These are phyloP conservation scores for Porites lutea DNA, from an alignment of 64 coral and sea anemone species.

Conservation along the genomic window DNA sequence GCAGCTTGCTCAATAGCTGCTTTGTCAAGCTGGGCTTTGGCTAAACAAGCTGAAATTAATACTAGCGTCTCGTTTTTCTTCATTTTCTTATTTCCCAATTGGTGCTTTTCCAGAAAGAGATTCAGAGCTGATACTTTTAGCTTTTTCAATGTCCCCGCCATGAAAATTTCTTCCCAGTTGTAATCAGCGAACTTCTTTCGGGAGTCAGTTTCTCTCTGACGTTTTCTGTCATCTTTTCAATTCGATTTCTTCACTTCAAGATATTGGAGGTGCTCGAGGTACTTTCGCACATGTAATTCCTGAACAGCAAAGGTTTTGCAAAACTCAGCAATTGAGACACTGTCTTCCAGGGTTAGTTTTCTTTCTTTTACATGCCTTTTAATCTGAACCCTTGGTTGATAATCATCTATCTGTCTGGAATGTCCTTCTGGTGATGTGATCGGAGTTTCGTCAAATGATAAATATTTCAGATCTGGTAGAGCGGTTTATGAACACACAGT, in stretches of 20 bases:
- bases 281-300: constrained; percentile 24
- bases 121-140: constrained; percentile 23
- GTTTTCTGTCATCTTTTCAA: constrained; percentile 53
- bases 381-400: constrained; percentile 41
- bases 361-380: constrained; percentile 37
- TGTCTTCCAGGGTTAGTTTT: constrained; percentile 21
- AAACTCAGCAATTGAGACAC: constrained; percentile 29
- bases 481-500: no score
- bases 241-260: constrained; percentile 42
- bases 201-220: constrained; percentile 65
- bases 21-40: constrained; percentile 55
- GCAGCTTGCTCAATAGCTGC: constrained; percentile 5
- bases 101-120: constrained; percentile 57
- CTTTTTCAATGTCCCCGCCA: constrained; percentile 51
- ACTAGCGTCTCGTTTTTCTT: constrained; percentile 29
- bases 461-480: constrained; percentile 35
- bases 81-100: constrained; percentile 37
- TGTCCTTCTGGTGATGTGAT: constrained; percentile 27
- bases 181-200: constrained; percentile 54
- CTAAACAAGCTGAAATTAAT: not conserved
- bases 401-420: constrained; percentile 26
- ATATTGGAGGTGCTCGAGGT: not conserved
- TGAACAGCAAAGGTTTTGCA: constrained; percentile 45
- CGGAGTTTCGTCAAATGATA: constrained; percentile 21
- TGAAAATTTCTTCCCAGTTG: constrained; percentile 51